A percentile compares a stretch with the other conserved stretches of the same genome.
phyloP scores from a whole-genome alignment of 2,113 vertebrate genomes.

The Mustela lutreola region DNA sequence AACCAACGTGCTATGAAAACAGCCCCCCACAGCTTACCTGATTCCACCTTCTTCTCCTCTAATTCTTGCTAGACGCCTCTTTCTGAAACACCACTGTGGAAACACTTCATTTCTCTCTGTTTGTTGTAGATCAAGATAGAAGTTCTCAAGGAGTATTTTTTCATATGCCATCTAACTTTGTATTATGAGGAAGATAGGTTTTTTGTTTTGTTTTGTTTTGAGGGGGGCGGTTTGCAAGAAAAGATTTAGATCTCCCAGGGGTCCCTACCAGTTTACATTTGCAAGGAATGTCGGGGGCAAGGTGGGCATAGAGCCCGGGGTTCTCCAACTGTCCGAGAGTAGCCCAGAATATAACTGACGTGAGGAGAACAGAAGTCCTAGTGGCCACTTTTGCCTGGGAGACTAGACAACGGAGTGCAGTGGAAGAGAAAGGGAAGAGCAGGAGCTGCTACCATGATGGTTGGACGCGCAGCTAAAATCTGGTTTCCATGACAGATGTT shows the following conservation, averaged over 20 bases:
- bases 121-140: neutral
- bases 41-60: neutral
- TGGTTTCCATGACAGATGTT: neutral
- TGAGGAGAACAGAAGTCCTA: neutral
- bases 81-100: slow-evolving; percentile 3
- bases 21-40: neutral
- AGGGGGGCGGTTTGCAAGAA: neutral
- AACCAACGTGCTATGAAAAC: neutral
- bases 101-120: neutral
- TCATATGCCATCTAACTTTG: slow-evolving; percentile 5
- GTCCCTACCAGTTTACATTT: slow-evolving; percentile 9
- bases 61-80: slow-evolving; percentile 1
- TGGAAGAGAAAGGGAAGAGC: neutral
- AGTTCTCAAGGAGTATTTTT: neutral
- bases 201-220: neutral
- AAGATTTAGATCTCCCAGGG: neutral
- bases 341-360: neutral
- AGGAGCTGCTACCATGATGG: neutral
- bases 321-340: neutral
- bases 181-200: neutral
- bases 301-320: neutral
- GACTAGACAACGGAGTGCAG: neutral
- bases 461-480: neutral
- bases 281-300: neutral
- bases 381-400: neutral